Evolutionary conservation across 2,888 invertebrate species (phyloP), one percentile per base, ranked within the genome.

Genomic region (Periphyllus acericola): DNA sequence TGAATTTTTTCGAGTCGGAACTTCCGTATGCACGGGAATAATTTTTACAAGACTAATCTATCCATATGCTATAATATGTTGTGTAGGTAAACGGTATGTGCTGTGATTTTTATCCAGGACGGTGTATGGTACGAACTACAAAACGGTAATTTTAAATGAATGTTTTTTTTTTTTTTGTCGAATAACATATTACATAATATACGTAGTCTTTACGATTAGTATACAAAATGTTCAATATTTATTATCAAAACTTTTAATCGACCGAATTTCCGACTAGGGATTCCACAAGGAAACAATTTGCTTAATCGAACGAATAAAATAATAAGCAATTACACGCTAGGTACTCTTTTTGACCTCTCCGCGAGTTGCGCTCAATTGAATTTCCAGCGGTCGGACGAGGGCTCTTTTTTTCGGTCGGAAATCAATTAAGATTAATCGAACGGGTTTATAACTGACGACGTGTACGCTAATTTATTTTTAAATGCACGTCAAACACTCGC

Each of bases 391-490:
- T 46, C 29, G n/a, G 40, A n/a, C 60, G 60, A 60, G 4, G 36
- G n/a, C 8, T 46, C 46, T 40, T 17, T 76, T 76, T 40, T 17
- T 46, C 8, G 29, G 29, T 3, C 29, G 29, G 40, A 19, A 76
- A 76, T 76, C 46, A 60, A 76, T 46, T 76, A 46, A 46, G 76
- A 46, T 76, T 76, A 46, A 76, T 46, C 46, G 46, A 76, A 29
- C 46, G 76, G 9, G 46, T 29, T 76, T 46, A n/a, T n/a, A 76
- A 76, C 46, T 76, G 46, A 76, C n/a, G 75, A 6, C 46, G 46
- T 19, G n/a, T n/a, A 76, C 21, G 9, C 76, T 76, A 76, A 76
- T 76, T 76, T 46, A 46, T 76, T 76, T 46, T 76, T 76, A 76
- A 76, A 76, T 46, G n/a, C n/a, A 46, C 19, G 40, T 46, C 60